These are phyloP conservation scores for Melipona beecheii DNA, from an alignment of 2,888 invertebrate species.

Conservation along the genomic window DNA sequence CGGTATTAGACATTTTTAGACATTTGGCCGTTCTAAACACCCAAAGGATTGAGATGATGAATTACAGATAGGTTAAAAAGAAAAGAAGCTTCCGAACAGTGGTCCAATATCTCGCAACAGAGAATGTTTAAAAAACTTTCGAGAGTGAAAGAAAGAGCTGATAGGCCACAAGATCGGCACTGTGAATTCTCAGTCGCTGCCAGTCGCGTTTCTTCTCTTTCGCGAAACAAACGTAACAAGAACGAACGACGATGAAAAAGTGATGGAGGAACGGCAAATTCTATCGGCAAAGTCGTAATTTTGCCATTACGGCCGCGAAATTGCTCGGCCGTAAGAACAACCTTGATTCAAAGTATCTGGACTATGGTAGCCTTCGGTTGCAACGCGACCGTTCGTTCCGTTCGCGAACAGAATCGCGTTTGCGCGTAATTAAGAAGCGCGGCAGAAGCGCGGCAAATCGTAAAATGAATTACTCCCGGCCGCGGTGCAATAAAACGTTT, in stretches of 20 bases:
- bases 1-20: too few relatives aligned
- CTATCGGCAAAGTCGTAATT: slow-evolving; percentile 33
- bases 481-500: slow-evolving; percentile 25
- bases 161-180: too few relatives aligned
- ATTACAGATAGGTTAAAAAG: too few relatives aligned
- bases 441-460: slow-evolving; percentile 20
- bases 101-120: too few relatives aligned
- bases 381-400: background rate
- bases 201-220: background rate
- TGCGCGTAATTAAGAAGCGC: slow-evolving; percentile 37
- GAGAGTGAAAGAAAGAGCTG: too few relatives aligned
- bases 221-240: background rate
- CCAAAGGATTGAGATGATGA: too few relatives aligned
- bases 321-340: slow-evolving; percentile 23
- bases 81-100: too few relatives aligned
- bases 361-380: slow-evolving; percentile 14
- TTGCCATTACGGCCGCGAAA: slow-evolving; percentile 46
- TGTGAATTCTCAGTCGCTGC: background rate
- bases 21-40: too few relatives aligned
- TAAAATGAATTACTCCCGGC: slow-evolving; percentile 19
- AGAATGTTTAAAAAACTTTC: too few relatives aligned
- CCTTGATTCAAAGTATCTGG: slow-evolving; percentile 27
- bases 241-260: background rate
- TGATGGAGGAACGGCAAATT: slow-evolving; percentile 11
- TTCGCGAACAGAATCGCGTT: background rate